These are phyloP conservation scores for Silvanus unidentatus DNA, from an alignment of 2,888 invertebrate genomes.

Conservation along the genomic window DNA sequence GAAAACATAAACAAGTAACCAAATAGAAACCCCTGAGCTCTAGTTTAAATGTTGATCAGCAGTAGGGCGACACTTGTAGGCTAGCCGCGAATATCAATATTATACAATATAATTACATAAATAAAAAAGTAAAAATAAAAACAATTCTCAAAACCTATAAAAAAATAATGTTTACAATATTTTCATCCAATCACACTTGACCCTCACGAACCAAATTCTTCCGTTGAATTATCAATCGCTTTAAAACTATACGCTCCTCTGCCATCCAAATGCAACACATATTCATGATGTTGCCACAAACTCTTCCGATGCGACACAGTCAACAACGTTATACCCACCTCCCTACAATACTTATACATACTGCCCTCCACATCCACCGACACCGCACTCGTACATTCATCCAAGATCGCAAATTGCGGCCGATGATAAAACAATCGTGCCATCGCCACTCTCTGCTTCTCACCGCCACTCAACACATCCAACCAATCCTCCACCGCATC, in stretches of 20 bases:
- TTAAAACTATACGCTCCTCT: slow-evolving; percentile 84
- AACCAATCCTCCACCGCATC: slow-evolving; percentile 97
- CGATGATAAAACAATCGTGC: slow-evolving; percentile 93
- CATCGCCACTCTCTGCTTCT: slow-evolving; percentile 98
- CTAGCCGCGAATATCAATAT: too few relatives aligned
- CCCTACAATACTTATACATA: slow-evolving; percentile 92
- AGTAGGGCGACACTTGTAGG: too few relatives aligned
- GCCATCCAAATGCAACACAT: slow-evolving; percentile 93
- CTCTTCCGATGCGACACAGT: slow-evolving; percentile 97
- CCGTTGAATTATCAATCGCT: slow-evolving; percentile 77
- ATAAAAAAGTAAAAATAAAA: too few relatives aligned
- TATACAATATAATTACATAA: too few relatives aligned
- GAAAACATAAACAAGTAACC: too few relatives aligned
- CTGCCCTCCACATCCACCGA: slow-evolving; percentile 97
- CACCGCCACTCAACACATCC: slow-evolving; percentile 96
- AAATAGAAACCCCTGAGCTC: too few relatives aligned
- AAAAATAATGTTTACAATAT: too few relatives aligned
- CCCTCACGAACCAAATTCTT: slow-evolving; percentile 92
- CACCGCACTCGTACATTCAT: slow-evolving; percentile 98
- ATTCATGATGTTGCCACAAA: slow-evolving; percentile 96
- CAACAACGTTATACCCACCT: slow-evolving; percentile 85
- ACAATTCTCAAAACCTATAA: too few relatives aligned
- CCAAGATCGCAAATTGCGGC: slow-evolving; percentile 97
- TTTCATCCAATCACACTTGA: too few relatives aligned
- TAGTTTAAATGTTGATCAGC: too few relatives aligned